Percentiles rank a stretch among this genome's conserved stretches.
phyloP scores from a whole-genome alignment of 2,797 vertebrate species.

The Selene dorsalis region DNA sequence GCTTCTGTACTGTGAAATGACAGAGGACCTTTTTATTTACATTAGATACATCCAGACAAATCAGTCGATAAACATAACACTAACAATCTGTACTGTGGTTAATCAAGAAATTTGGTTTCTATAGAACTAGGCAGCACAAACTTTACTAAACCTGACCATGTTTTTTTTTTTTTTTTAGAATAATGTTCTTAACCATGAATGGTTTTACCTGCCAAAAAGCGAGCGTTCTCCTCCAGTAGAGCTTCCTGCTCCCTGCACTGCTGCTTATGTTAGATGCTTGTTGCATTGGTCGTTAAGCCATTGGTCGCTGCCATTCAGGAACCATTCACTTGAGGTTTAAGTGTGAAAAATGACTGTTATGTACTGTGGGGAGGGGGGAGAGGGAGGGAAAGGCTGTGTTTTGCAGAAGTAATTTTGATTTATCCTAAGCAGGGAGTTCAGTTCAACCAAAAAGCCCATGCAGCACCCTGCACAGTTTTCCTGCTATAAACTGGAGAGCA shows the following conservation, averaged over 20 bases:
- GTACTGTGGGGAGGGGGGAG: neutral
- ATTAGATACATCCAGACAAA: slow-evolving; percentile 26
- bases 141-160: slow-evolving; percentile 7
- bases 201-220: slow-evolving; percentile 35
- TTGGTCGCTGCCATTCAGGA: slow-evolving; percentile 27
- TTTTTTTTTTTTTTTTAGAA: slow-evolving; percentile 31
- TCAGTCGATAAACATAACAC: slow-evolving; percentile 14
- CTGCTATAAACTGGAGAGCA: neutral
- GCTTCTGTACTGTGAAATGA: slow-evolving; percentile 51
- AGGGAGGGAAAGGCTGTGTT: neutral
- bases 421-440: slow-evolving; percentile 10
- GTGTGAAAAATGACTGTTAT: slow-evolving; percentile 22
- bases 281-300: slow-evolving; percentile 16
- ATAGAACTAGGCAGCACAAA: slow-evolving; percentile 11
- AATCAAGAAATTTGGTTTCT: slow-evolving; percentile 8
- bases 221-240: slow-evolving; percentile 2
- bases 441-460: slow-evolving; percentile 23
- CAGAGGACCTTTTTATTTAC: slow-evolving; percentile 40
- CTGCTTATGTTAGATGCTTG: slow-evolving; percentile 30
- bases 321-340: slow-evolving; percentile 3
- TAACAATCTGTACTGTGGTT: slow-evolving; percentile 16
- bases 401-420: neutral
- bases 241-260: slow-evolving; percentile 4
- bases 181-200: slow-evolving; percentile 3
- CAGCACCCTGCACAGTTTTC: slow-evolving; percentile 13